Percentiles rank a stretch among this genome's conserved stretches.
phyloP scores from a whole-genome alignment of 2,888 invertebrate species.

The Lithophane socia region DNA sequence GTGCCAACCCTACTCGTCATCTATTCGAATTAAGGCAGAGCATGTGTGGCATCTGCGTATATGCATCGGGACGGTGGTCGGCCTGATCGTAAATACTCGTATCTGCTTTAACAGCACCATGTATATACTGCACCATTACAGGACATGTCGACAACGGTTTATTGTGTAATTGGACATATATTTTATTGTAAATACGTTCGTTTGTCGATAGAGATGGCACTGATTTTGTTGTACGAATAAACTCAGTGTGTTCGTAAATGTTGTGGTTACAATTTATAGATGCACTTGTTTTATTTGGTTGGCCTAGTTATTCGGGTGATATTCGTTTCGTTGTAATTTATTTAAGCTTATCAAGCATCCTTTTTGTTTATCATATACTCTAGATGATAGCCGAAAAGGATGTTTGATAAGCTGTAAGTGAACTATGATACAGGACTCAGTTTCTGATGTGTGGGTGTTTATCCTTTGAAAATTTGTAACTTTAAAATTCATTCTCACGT shows the following conservation, averaged over 20 bases:
- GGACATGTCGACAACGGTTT: slow-evolving; percentile 78
- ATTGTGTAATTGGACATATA: slow-evolving; percentile 74
- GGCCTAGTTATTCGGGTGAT: slow-evolving; percentile 18
- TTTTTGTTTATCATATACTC: slow-evolving; percentile 27
- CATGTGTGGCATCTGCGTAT: slow-evolving; percentile 89
- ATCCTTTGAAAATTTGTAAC: not conserved
- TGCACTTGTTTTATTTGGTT: slow-evolving; percentile 46
- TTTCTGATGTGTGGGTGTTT: slow-evolving; percentile 7
- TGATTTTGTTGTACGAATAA: slow-evolving; percentile 55
- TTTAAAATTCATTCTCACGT: not conserved
- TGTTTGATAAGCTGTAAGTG: not conserved
- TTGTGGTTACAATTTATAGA: slow-evolving; percentile 43
- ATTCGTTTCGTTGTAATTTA: slow-evolving; percentile 8
- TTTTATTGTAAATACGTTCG: slow-evolving; percentile 65
- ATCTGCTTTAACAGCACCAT: slow-evolving; percentile 85
- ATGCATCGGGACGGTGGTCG: slow-evolving; percentile 79
- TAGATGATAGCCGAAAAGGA: too few relatives aligned
- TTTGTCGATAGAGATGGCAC: slow-evolving; percentile 48
- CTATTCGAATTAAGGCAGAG: slow-evolving; percentile 89
- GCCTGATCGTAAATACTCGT: slow-evolving; percentile 86
- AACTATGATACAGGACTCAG: not conserved
- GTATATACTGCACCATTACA: slow-evolving; percentile 72
- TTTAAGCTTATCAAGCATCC: slow-evolving; percentile 32
- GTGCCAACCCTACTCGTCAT: slow-evolving; percentile 83
- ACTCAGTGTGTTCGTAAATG: slow-evolving; percentile 39